Base-by-base conservation (phyloP, 2,797 vertebrate species). In the Melanotaenia trifasciata region DNA sequence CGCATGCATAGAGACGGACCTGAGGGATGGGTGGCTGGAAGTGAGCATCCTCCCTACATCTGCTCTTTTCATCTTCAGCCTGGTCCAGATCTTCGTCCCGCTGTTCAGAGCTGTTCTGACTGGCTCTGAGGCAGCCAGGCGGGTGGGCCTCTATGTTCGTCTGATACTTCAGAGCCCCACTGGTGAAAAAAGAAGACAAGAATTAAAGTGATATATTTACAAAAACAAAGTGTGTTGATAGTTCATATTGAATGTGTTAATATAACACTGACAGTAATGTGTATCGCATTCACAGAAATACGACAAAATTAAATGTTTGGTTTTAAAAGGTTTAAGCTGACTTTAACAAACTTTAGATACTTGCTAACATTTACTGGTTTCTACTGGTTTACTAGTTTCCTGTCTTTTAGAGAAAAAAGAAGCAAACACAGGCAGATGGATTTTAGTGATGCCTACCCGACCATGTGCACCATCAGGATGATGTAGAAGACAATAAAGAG, bases 401-500 rank as follows among this genome's bases (percentile, higher is more conserved):
- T 26, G 28, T 30, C 12, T 30, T 30, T 28, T 56, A 5, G 53
- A 56, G 53, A 59, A 57, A 62, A 65, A 79, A 14, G 16, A 20
- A 68, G 18, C 4, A 36, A 7, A 67, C 32, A 66, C n/a, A 58
- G 53, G 67, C 12, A 78, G 14, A 69, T 54, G 53, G 53, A 68
- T 6, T 57, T 58, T 38, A 57, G 1, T 36, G 36, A 26, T 65
- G 90, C 97, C 90, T 96, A 99, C 98, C 98, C 97, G n/a, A 96
- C 94, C 85, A 96, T 97, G 86, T 99, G 98, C 74, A 98, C 83
- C 92, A 98, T 94, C 70, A 99, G 95, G 81, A 99, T 93, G 84
- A 98, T 84, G 89, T 98, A 99, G 94, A 99, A 99, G 72, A 98
- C 84, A 81, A 99, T 96, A 93, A 98, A 99, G 88, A 99, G 97